Conservation (phyloP, 2,113 vertebrate genomes). For the Chaetodon trifascialis region DNA sequence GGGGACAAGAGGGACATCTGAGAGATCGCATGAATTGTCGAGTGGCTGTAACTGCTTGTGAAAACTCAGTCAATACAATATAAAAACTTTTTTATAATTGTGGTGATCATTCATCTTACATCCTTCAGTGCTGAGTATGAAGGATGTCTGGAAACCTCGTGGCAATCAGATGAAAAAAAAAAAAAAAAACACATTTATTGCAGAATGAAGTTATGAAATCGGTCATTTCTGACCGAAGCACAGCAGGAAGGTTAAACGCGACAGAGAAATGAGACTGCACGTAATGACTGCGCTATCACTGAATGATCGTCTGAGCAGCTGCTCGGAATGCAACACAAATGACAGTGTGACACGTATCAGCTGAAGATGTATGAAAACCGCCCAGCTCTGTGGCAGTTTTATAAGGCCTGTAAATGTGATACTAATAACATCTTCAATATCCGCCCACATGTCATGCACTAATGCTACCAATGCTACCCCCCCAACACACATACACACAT, state of each 20-base stretch:
- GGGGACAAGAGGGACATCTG: background rate
- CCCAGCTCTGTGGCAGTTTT: conserved; percentile 69
- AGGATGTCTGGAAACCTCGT: background rate
- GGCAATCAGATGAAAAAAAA: background rate
- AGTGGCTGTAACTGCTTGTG: background rate
- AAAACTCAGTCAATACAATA: background rate
- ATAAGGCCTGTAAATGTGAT: conserved; percentile 75
- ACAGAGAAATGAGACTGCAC: conserved; percentile 37
- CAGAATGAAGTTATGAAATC: background rate
- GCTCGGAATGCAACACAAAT: conserved; percentile 60
- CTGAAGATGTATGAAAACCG: conserved; percentile 70
- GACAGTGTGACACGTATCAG: conserved; percentile 62
- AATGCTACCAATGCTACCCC: conserved; percentile 51
- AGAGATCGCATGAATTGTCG: background rate
- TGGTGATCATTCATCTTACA: background rate
- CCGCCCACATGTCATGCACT: conserved; percentile 64
- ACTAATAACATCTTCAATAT: conserved; percentile 77
- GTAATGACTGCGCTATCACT: conserved; percentile 53
- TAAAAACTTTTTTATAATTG: background rate
- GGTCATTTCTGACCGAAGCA: conserved; percentile 34
- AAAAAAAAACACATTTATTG: background rate
- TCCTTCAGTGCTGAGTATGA: background rate
- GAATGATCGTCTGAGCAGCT: conserved; percentile 63
- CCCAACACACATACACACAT: background rate
- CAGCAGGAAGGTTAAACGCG: conserved; percentile 62